These are phyloP conservation scores for Scomber japonicus DNA, from an alignment of 2,113 vertebrate genomes.

Conservation along the genomic window DNA sequence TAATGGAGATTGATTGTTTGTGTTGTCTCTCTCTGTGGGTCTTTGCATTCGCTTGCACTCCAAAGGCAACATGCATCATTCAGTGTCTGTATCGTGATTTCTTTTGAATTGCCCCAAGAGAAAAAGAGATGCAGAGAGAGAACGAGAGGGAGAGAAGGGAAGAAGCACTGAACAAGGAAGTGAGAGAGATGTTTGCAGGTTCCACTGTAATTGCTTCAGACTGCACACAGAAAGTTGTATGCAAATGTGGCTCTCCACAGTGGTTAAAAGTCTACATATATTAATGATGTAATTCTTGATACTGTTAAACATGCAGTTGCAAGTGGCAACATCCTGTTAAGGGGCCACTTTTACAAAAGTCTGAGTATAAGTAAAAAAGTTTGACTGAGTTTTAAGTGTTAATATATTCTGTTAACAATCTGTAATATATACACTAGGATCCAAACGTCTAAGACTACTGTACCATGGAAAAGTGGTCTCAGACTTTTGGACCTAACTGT, in stretches of 20 bases:
- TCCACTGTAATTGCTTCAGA: constrained; percentile 29
- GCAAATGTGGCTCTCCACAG: constrained; percentile 37
- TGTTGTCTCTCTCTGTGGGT: constrained; percentile 1
- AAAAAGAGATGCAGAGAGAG: neutral
- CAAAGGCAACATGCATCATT: neutral
- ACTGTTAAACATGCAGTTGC: constrained; percentile 16
- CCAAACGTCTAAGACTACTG: too few species aligned
- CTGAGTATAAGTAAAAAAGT: too few species aligned
- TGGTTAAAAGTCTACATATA: constrained; percentile 30
- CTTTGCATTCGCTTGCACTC: neutral
- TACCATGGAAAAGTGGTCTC: too few species aligned
- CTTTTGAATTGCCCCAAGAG: neutral
- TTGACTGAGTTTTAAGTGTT: too few species aligned
- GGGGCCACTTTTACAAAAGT: too few species aligned
- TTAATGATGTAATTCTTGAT: constrained; percentile 30
- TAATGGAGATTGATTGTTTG: constrained; percentile 12
- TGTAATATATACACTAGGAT: too few species aligned
- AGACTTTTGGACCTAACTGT: too few species aligned
- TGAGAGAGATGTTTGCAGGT: neutral
- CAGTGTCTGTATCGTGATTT: constrained; percentile 12
- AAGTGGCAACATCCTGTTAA: neutral
- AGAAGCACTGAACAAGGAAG: neutral
- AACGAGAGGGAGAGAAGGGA: neutral
- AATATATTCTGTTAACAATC: too few species aligned
- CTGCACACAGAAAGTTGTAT: constrained; percentile 36